Evolutionary conservation across 2,888 invertebrate species (phyloP).

Genomic region (Cremastobaeus sp.): DNA sequence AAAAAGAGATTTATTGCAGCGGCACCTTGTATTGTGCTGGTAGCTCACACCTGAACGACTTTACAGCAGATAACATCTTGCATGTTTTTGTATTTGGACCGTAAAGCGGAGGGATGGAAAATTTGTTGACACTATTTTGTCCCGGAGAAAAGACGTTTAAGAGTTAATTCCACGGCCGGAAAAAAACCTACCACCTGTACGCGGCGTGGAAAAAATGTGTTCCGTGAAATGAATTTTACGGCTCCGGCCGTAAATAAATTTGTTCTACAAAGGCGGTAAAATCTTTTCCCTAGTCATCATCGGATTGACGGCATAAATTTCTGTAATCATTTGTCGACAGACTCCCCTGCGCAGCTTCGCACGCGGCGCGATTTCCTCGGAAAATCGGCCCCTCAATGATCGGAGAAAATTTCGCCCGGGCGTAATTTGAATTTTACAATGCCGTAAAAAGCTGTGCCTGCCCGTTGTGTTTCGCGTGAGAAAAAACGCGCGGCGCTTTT

Average conservation of each 20-base stretch:
- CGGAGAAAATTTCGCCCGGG: conserved; percentile 4
- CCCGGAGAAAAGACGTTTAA: conserved; percentile 34
- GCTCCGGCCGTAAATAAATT: conserved; percentile 45
- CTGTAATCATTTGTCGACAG: conserved; percentile 36
- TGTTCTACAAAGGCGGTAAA: conserved; percentile 40
- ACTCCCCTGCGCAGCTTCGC: too few species aligned
- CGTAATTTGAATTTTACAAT: conserved; percentile 20
- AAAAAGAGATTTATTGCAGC: conserved; percentile 3
- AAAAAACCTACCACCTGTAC: conserved; percentile 37
- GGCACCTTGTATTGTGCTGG: too few species aligned
- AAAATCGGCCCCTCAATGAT: too few species aligned
- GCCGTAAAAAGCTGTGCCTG: conserved; percentile 2
- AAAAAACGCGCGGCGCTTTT: too few species aligned
- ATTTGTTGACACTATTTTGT: conserved; percentile 47
- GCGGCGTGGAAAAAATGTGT: conserved; percentile 34
- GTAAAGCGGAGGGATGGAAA: conserved; percentile 37
- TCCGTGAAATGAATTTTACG: conserved; percentile 50
- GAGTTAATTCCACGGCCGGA: conserved; percentile 34
- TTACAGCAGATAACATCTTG: conserved; percentile 21
- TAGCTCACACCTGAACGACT: conserved; percentile 14
- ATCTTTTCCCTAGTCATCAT: conserved; percentile 9
- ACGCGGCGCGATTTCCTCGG: too few species aligned
- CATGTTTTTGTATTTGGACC: conserved; percentile 29
- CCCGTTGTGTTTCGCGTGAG: conserved; percentile 5
- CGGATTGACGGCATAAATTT: conserved; percentile 31